Evolutionary conservation across 2,113 vertebrate species (phyloP), one percentile per base, ranked within the genome.

Genomic region (Phyllostomus hastatus): DNA sequence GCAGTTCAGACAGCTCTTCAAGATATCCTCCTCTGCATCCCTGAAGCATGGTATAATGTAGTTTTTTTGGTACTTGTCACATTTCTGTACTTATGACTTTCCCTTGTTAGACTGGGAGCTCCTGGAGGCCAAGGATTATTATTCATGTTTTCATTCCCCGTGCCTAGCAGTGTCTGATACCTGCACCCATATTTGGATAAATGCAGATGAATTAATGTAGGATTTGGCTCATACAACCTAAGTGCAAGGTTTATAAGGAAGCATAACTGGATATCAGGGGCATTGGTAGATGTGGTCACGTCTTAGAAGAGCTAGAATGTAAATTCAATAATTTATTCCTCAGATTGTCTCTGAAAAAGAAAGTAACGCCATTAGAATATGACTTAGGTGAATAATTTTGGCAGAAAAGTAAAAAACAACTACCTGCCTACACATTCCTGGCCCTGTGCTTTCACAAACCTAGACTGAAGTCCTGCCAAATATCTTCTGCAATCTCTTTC

Each of bases 281-380:
- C 3, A 43, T 35, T 57, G 33, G 22, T 35, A 20, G 20, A 2
- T 22, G 9, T 64, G 46, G 41, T 86, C 59, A 43, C 10, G 86
- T 59, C 72, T 81, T 64, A 81, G 46, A 46, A 70, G 75, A 66
- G 28, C 78, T 75, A 54, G 48, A 80, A n/a, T 88, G 66, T 11
- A n/a, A 73, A 57, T 92, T 35, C 80, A 50, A 0, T 66, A 7
- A 83, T n/a, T 82, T 26, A 35, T 38, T 88, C 28, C 54, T 87
- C 70, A 50, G 35, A n/a, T 9, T 43, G 6, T 73, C n/a, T 24
- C 35, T 33, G 5, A 43, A 54, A 16, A 61, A 38, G 16, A 54
- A 20, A 75, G 7, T n/a, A 4, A 16, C 20, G 35, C 10, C 57
- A n/a, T 67, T 59, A 88, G 22, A 50, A 88, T 46, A 0, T 73